A percentile compares a stretch with the other conserved stretches of the same genome.
These are phyloP conservation scores for Zygaena filipendulae DNA, from an alignment of 2,888 invertebrate species.

Conservation along the genomic window DNA sequence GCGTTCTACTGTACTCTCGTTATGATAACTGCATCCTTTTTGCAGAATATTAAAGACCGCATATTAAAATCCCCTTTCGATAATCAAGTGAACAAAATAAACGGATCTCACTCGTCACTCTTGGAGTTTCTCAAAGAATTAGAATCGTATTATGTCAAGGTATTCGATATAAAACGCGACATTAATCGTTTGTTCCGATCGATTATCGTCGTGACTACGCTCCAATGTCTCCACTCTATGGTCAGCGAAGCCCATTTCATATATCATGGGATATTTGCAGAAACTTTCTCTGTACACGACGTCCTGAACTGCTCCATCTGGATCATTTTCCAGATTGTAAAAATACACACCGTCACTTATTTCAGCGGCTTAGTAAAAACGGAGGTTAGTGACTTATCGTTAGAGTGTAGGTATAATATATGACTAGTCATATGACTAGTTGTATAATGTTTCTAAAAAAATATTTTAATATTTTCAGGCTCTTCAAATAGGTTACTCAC, in stretches of 20 bases:
- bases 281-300: slow-evolving; percentile 26
- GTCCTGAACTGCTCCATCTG: slow-evolving; percentile 40
- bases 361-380: slow-evolving; percentile 33
- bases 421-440: too few species aligned
- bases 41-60: slow-evolving; percentile 29
- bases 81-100: too few species aligned
- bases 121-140: too few species aligned
- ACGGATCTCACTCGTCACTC: slow-evolving; percentile 18
- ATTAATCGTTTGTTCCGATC: slow-evolving; percentile 40
- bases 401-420: too few species aligned
- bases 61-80: too few species aligned
- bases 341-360: slow-evolving; percentile 34
- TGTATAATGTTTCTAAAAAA: too few species aligned
- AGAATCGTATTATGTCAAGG: slow-evolving; percentile 29
- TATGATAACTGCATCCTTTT: slow-evolving; percentile 27
- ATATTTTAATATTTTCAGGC: too few species aligned
- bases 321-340: slow-evolving; percentile 42
- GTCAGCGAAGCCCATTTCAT: slow-evolving; percentile 45
- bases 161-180: slow-evolving; percentile 29
- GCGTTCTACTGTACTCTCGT: slow-evolving; percentile 35
- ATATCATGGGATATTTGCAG: slow-evolving; percentile 33
- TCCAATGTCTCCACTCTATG: slow-evolving; percentile 46
- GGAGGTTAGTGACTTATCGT: slow-evolving; percentile 34
- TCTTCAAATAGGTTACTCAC: slow-evolving; percentile 29
- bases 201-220: slow-evolving; percentile 30